Evolutionary conservation across 1,140 invertebrate species (phyloP).

Genomic region (Bombus consobrinus): DNA sequence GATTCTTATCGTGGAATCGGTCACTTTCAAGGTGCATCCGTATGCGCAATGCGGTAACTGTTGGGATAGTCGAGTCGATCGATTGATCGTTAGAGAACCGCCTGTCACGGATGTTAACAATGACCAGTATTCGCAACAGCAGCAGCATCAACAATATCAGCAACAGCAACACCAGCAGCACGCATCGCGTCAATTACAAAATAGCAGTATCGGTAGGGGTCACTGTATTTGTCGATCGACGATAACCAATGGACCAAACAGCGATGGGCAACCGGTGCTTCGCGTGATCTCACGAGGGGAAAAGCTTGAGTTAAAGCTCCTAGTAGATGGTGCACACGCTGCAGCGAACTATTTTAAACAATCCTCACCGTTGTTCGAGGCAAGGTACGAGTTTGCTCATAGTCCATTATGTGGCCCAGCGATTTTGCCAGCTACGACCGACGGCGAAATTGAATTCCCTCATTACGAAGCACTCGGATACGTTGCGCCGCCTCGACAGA

Average conservation of each 20-base stretch:
- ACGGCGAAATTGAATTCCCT: conserved; percentile 93
- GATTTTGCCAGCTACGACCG: conserved; percentile 88
- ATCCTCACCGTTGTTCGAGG: conserved; percentile 90
- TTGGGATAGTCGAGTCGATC: conserved; percentile 91
- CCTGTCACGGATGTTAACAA: conserved; percentile 71
- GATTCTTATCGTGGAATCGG: conserved; percentile 87
- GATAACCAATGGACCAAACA: not conserved
- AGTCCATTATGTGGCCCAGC: conserved; percentile 93
- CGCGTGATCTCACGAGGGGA: conserved; percentile 90
- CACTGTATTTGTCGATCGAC: conserved; percentile 84
- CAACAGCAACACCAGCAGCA: not conserved
- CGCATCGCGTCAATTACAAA: conserved; percentile 4
- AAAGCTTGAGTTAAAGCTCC: conserved; percentile 89
- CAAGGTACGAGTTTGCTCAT: conserved; percentile 93
- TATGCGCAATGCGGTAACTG: conserved; percentile 91
- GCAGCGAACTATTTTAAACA: conserved; percentile 94
- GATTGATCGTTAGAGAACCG: conserved; percentile 84
- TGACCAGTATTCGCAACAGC: conserved; percentile 9
- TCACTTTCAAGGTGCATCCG: conserved; percentile 90
- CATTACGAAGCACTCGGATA: conserved; percentile 92
- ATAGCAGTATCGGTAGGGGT: conserved; percentile 62
- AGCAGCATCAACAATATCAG: not conserved
- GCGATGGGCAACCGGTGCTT: conserved; percentile 69
- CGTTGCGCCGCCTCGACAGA: conserved; percentile 88
- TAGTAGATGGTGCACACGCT: conserved; percentile 91